These are phyloP conservation scores for Ophiothrix spiculata DNA, from an alignment of 35 echinoderm and acorn worm genomes.

Conservation along the genomic window DNA sequence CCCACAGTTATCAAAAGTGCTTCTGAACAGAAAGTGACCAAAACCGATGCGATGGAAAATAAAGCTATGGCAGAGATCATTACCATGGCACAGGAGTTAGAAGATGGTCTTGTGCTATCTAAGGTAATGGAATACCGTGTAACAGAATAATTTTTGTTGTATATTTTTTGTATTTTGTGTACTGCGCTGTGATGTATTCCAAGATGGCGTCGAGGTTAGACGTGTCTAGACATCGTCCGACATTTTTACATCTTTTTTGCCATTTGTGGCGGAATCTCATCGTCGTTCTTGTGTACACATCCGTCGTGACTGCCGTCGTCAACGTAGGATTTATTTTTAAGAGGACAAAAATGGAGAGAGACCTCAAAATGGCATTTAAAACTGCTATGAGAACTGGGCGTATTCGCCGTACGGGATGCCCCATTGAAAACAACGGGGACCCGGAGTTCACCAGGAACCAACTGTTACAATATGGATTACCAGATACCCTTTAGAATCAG, in stretches of 20 bases:
- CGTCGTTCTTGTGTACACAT: too few relatives aligned
- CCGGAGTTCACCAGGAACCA: neutral
- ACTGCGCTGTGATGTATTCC: too few relatives aligned
- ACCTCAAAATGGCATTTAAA: neutral
- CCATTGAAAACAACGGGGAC: neutral
- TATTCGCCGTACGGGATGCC: neutral
- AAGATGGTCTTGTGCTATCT: conserved; percentile 9
- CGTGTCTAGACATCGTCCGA: too few relatives aligned
- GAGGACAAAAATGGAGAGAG: neutral
- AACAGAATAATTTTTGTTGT: too few relatives aligned
- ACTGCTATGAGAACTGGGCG: neutral
- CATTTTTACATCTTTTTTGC: too few relatives aligned
- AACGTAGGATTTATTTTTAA: neutral
- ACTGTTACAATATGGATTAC: neutral
- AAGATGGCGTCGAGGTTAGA: too few relatives aligned
- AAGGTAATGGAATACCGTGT: conserved; percentile 14
- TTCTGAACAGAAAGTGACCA: conserved; percentile 19
- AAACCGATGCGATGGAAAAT: conserved; percentile 12
- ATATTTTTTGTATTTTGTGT: too few relatives aligned
- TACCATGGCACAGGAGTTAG: neutral
- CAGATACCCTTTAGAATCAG: neutral
- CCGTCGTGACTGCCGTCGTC: neutral
- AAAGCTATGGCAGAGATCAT: conserved; percentile 19
- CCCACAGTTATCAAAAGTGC: conserved; percentile 11
- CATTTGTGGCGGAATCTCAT: too few relatives aligned